Base-by-base conservation (phyloP, 2,888 invertebrate species). In the Proisotoma minuta region DNA sequence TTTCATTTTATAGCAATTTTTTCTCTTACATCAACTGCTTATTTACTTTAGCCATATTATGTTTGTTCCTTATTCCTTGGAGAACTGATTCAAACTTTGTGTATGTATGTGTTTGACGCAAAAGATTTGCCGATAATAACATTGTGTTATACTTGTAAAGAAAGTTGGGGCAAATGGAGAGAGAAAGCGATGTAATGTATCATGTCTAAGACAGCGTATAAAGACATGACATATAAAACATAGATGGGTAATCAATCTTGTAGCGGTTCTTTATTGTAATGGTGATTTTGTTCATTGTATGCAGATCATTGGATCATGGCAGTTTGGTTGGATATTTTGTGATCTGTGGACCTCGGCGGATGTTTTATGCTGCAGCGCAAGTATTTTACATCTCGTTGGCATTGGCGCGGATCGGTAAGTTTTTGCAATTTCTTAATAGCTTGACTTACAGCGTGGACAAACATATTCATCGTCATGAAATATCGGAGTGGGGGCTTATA, bases 281-380 rank as follows among this genome's bases (percentile, higher is more conserved):
- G 66, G 52, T 66, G 66, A 68, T 69, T 69, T 69, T 62, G 63
- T 62, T 8, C 20, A 4, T 34, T 50, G 2, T 48, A 59, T 59
- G 39, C 57, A 88, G 79, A 86, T 87, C 65, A 86, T 85, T 69
- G 84, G 86, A 77, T 84, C 87, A 78, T 92, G 92, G 92, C 86
- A 86, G 73, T 81, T 93, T 71, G 91, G 91, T 60, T 88, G 90
- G 27, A 87, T 88, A 76, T 82, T 91, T 62, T 94, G 95, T 79
- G 93, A 95, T 79, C 66, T 69, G 60, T 72, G 73, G 73, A 72
- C 69, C 24, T 62, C 60, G 29, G 60, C 68, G 63, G 94, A 95
- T 78, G 93, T 95, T 22, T 83, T 94, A 18, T 92, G 93, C 79
- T 94, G 94, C 79, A 88, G 88, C 27, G 88, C 89, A 43, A 88